Conservation (phyloP, 2,888 invertebrate species). For the Lissocephala sabroskyi region DNA sequence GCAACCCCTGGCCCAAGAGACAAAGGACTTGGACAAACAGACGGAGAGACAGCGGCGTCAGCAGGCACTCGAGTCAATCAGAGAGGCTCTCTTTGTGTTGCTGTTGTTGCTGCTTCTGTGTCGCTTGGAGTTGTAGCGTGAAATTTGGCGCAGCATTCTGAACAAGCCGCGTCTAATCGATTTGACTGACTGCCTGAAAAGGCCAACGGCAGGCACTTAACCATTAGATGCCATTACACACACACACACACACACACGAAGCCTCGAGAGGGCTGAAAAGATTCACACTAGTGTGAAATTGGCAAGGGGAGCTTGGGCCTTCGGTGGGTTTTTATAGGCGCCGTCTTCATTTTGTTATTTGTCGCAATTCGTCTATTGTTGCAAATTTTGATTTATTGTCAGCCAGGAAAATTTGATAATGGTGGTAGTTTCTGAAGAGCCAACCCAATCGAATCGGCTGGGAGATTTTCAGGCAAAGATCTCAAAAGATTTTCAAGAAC, state of each 20-base stretch:
- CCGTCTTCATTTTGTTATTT: slow-evolving; percentile 7
- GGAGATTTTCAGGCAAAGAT: too few species aligned
- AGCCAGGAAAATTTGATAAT: too few species aligned
- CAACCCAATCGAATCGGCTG: too few species aligned
- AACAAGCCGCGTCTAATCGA: slow-evolving; percentile 59
- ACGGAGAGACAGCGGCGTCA: too few species aligned
- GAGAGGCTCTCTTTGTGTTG: slow-evolving; percentile 4
- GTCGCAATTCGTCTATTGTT: slow-evolving; percentile 11
- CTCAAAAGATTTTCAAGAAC: too few species aligned
- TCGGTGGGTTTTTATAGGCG: slow-evolving; percentile 14
- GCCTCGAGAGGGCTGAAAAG: slow-evolving; percentile 20
- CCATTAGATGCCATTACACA: slow-evolving; percentile 29
- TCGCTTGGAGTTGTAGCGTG: slow-evolving; percentile 27
- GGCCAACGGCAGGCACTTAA: slow-evolving; percentile 8
- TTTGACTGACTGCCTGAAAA: slow-evolving; percentile 31
- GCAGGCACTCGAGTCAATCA: too few species aligned
- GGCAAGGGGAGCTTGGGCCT: slow-evolving; percentile 5
- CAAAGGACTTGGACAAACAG: too few species aligned
- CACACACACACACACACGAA: slow-evolving; percentile 5
- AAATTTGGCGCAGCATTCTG: slow-evolving; percentile 38
- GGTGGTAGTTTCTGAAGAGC: too few species aligned
- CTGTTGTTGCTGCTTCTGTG: slow-evolving; percentile 10
- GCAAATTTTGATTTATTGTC: slow-evolving; percentile 22
- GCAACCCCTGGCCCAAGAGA: too few species aligned
- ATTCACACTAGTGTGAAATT: slow-evolving; percentile 2